Conservation (phyloP, 2,113 vertebrate genomes). For the Benitochromis conjunctus region DNA sequence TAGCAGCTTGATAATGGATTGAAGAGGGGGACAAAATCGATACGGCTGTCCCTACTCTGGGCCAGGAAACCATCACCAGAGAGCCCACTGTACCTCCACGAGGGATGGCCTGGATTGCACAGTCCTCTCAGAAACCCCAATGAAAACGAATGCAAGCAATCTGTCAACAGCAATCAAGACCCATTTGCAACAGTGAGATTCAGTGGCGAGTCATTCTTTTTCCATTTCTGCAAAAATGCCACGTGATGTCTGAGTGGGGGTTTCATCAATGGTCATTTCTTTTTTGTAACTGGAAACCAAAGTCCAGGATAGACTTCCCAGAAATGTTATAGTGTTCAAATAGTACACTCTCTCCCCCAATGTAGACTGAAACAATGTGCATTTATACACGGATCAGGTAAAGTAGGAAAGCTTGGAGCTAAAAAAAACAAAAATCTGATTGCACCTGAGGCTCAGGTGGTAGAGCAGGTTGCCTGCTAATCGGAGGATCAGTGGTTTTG, state of each 20-base stretch:
- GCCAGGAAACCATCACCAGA: conserved; percentile 22
- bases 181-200: not conserved
- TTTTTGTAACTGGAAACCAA: not conserved
- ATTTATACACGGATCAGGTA: not conserved
- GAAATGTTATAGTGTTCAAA: not conserved
- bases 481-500: not conserved
- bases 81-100: not conserved
- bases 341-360: not conserved
- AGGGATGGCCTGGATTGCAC: not conserved
- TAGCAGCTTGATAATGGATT: conserved; percentile 48
- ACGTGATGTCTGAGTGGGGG: not conserved
- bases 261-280: not conserved
- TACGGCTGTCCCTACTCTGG: conserved; percentile 37
- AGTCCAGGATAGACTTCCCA: not conserved
- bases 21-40: conserved; percentile 44
- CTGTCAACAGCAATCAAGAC: not conserved
- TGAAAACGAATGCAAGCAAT: not conserved
- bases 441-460: not conserved
- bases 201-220: not conserved
- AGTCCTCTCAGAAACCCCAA: not conserved
- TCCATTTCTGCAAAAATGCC: not conserved
- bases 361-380: not conserved
- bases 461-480: not conserved
- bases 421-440: not conserved
- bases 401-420: not conserved